phyloP scores from a whole-genome alignment of 1,140 invertebrate species.

The Lucilia sericata region DNA sequence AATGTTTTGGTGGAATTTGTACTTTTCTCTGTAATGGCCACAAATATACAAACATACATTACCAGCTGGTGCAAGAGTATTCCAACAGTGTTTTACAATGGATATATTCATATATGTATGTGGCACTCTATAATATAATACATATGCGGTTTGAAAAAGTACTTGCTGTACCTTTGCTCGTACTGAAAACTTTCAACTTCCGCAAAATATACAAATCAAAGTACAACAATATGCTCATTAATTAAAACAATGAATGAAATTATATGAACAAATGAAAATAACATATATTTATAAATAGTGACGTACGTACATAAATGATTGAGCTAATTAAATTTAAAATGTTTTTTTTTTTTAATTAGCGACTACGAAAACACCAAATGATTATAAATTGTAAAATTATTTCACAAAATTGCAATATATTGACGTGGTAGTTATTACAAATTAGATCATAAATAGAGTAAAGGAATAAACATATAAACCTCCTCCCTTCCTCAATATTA shows the following conservation, averaged over 20 bases:
- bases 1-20: neutral
- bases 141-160: neutral
- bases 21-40: neutral
- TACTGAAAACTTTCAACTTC: slow-evolving; percentile 20
- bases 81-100: no score
- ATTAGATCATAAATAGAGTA: no score
- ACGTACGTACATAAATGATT: neutral
- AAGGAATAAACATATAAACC: neutral
- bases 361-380: no score
- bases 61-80: no score
- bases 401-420: no score
- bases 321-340: no score
- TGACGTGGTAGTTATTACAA: no score
- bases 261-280: neutral
- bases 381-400: no score
- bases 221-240: slow-evolving; percentile 29
- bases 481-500: neutral
- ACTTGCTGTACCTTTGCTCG: neutral
- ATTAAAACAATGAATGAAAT: slow-evolving; percentile 25
- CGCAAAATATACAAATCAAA: slow-evolving; percentile 37
- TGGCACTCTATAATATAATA: no score
- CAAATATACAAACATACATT: neutral
- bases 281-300: neutral
- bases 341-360: no score
- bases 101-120: neutral